Evolutionary conservation across 2,888 invertebrate genomes (phyloP).

Genomic region (Ochlodes sylvanus): DNA sequence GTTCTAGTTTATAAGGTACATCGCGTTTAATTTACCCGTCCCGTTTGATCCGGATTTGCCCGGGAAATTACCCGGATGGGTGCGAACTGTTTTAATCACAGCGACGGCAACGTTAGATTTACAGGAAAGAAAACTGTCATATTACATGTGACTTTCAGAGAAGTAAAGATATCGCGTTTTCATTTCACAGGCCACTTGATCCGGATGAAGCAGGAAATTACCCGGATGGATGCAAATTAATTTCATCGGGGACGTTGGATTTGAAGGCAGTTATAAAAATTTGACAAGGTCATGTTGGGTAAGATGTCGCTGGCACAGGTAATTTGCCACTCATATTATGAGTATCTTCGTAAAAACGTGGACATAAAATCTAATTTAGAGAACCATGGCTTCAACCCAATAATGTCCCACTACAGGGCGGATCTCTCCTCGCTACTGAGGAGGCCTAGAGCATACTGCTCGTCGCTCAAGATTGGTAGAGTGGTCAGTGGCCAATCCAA

Average conservation of each 20-base stretch:
- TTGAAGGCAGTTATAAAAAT: neutral
- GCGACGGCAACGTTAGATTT: neutral
- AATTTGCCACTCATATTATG: neutral
- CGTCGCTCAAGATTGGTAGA: too few species aligned
- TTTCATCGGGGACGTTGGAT: slow-evolving; percentile 9
- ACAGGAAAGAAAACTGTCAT: neutral
- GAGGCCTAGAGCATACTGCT: too few species aligned
- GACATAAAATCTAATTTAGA: too few species aligned
- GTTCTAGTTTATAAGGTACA: neutral
- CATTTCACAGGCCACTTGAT: slow-evolving; percentile 34
- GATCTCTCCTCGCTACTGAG: too few species aligned
- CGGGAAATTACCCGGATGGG: slow-evolving; percentile 22
- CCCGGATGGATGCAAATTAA: slow-evolving; percentile 11
- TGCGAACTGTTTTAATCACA: slow-evolving; percentile 22
- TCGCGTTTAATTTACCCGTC: slow-evolving; percentile 27
- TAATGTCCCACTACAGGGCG: too few species aligned
- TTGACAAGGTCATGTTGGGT: neutral
- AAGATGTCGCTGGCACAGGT: neutral
- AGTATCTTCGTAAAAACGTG: too few species aligned
- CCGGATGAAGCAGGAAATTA: slow-evolving; percentile 22
- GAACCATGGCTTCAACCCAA: too few species aligned
- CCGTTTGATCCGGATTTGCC: slow-evolving; percentile 22
- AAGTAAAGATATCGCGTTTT: slow-evolving; percentile 2
- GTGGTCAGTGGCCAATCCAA: too few species aligned
- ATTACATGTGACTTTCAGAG: neutral